These are phyloP conservation scores for Caenorhabditis doughertyi DNA, from an alignment of 2,888 invertebrate species.

Conservation along the genomic window DNA sequence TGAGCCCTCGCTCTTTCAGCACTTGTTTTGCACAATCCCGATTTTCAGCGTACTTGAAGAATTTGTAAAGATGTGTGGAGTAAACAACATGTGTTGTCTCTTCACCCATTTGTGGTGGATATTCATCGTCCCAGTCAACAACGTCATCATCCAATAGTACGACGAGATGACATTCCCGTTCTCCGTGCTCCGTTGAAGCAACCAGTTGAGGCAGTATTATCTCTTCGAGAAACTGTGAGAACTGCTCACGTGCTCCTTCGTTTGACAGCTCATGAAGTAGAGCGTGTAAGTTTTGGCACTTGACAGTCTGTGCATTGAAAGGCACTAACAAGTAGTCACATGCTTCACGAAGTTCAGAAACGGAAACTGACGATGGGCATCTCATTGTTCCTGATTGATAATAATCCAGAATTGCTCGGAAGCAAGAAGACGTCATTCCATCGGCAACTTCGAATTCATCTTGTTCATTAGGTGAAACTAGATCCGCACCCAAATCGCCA, in stretches of 20 bases:
- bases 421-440: slow-evolving; percentile 95
- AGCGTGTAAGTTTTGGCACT: slow-evolving; percentile 86
- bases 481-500: slow-evolving; percentile 84
- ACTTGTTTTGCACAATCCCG: slow-evolving; percentile 96
- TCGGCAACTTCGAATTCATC: slow-evolving; percentile 96
- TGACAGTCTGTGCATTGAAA: slow-evolving; percentile 95
- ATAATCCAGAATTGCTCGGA: slow-evolving; percentile 90
- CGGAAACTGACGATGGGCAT: slow-evolving; percentile 96
- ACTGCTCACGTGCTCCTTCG: slow-evolving; percentile 98
- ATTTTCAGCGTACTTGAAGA: slow-evolving; percentile 98
- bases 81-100: slow-evolving; percentile 91
- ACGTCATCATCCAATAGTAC: slow-evolving; percentile 96
- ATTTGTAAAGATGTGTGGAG: slow-evolving; percentile 76
- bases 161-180: slow-evolving; percentile 97
- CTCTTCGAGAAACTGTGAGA: slow-evolving; percentile 95
- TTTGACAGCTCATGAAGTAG: slow-evolving; percentile 98
- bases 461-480: slow-evolving; percentile 94
- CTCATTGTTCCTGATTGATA: slow-evolving; percentile 72
- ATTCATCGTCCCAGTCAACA: slow-evolving; percentile 98
- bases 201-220: slow-evolving; percentile 97
- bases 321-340: slow-evolving; percentile 98
- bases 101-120: slow-evolving; percentile 99
- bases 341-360: slow-evolving; percentile 95
- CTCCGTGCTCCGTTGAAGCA: slow-evolving; percentile 88
- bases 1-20: slow-evolving; percentile 97